Evolutionary conservation across 1,140 invertebrate genomes (phyloP).

Genomic region (Penaeus vannamei): DNA sequence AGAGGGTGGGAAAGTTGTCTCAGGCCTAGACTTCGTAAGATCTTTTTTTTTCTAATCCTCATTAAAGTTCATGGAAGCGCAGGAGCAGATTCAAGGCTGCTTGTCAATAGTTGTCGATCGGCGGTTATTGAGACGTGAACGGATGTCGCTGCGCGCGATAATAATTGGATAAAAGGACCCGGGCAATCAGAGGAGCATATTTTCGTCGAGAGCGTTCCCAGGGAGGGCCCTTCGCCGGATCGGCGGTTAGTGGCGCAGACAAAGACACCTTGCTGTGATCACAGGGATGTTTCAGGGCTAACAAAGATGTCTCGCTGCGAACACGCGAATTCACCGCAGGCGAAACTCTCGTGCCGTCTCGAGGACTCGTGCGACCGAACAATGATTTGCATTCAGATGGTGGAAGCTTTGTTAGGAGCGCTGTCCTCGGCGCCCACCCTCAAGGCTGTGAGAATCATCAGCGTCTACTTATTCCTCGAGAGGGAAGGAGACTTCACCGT

Average conservation of each 20-base stretch:
- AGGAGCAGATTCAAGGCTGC: too few relatives aligned
- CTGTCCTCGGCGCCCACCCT: not conserved
- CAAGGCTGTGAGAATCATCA: too few relatives aligned
- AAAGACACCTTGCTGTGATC: not conserved
- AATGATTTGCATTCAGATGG: slow-evolving; percentile 31
- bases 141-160: too few relatives aligned
- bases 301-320: slow-evolving; percentile 50
- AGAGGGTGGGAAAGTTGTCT: slow-evolving; percentile 6
- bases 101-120: too few relatives aligned
- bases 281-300: not conserved
- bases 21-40: too few relatives aligned
- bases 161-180: too few relatives aligned
- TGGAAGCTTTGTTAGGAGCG: slow-evolving; percentile 46
- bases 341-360: not conserved
- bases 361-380: not conserved
- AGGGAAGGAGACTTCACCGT: too few relatives aligned
- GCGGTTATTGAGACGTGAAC: too few relatives aligned
- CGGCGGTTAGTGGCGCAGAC: slow-evolving; percentile 17
- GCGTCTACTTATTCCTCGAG: too few relatives aligned
- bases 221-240: not conserved
- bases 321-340: slow-evolving; percentile 28
- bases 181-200: not conserved
- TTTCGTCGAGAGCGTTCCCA: not conserved
- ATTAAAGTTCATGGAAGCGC: too few relatives aligned
- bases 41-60: not conserved